Evolutionary conservation across 2,888 invertebrate genomes (phyloP), one percentile per base, ranked within the genome.

Genomic region (Priocnemis perturbator): DNA sequence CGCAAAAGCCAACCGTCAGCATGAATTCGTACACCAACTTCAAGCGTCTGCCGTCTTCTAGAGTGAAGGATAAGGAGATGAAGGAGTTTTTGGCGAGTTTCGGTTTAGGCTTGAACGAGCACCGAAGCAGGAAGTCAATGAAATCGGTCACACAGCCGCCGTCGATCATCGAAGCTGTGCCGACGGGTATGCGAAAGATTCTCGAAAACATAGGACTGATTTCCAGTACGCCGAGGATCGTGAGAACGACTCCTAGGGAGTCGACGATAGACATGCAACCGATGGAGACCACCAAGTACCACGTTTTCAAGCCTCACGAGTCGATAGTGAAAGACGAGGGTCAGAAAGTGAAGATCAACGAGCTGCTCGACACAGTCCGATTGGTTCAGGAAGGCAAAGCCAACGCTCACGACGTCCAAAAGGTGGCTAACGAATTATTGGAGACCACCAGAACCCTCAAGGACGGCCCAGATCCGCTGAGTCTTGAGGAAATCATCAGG

Each of bases 281-380:
- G 1, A 73, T 59, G 5, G 67, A 65, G 3, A 55, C 67, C 4
- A 64, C 74, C 4, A 74, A 67, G 45, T 60, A 64, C 7, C 89
- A 90, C 64, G 85, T 90, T 14, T 90, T 90, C 71, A 90, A 90
- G 44, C 86, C 90, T 58, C 80, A 88, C 69, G 83, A 88, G 67
- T 65, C 77, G 45, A 23, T 72, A 0, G 53, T 79, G 0, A 62
- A 77, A 73, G 73, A 85, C 69, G 89, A 91, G 45, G 91, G 91
- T 19, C 92, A 93, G 79, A 87, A 91, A 55, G 77, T 83, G 19
- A 89, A 87, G 68, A 89, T 90, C 48, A 86, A 87, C 55, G 85
- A 89, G 65, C 82, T 90, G 0, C 71, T 90, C 26, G 84, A 87
- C 7, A 90, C 86, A 0, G 86, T 89, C 3, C 87, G 79, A 30